These are phyloP conservation scores for Acridotheres tristis DNA, from an alignment of 2,797 vertebrate genomes.

Conservation along the genomic window DNA sequence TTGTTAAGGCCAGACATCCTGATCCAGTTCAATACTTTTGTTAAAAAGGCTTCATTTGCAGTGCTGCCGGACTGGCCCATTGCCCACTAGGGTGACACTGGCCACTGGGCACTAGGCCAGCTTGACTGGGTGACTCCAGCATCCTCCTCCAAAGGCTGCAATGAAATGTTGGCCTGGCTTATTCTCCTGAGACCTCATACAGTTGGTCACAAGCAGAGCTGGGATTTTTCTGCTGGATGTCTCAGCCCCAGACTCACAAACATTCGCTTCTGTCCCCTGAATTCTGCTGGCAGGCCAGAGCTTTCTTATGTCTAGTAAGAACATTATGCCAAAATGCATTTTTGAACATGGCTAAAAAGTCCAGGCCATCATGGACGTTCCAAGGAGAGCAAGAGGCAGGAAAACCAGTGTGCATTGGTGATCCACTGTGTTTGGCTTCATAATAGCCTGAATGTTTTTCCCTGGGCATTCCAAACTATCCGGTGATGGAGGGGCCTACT, in stretches of 20 bases:
- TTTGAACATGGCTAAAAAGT: neutral
- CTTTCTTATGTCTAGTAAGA: neutral
- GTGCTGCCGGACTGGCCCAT: neutral
- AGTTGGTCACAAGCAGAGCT: neutral
- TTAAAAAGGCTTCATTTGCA: neutral
- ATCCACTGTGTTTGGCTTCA: neutral
- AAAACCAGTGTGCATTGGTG: accelerated
- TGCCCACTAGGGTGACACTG: conserved; percentile 23
- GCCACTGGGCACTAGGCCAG: conserved; percentile 26
- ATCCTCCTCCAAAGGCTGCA: neutral
- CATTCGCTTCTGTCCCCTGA: neutral
- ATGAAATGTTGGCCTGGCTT: neutral
- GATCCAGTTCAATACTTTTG: neutral
- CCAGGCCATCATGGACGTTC: neutral
- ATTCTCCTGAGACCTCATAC: neutral
- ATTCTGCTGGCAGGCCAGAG: neutral
- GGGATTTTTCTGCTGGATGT: neutral
- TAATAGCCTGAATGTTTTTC: neutral
- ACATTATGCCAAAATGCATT: neutral
- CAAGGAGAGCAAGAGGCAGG: neutral
- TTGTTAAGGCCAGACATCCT: neutral
- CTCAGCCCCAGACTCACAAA: neutral
- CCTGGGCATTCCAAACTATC: neutral
- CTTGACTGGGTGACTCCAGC: conserved; percentile 2
- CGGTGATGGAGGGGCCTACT: neutral